Conservation (phyloP, 2,888 invertebrate species). For the Sclerodermus sp. region DNA sequence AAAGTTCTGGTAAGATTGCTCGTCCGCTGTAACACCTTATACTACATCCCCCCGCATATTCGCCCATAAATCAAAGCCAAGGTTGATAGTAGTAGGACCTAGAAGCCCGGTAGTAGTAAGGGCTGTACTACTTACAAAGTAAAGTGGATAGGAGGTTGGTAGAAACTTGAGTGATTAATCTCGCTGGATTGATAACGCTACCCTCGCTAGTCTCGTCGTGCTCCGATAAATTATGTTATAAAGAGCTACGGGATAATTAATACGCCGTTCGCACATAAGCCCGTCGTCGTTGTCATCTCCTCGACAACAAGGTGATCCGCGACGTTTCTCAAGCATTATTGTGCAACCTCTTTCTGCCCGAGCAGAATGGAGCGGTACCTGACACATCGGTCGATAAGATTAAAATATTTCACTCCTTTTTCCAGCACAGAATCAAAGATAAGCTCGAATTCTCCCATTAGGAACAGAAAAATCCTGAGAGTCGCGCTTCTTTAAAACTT, state of each 20-base stretch:
- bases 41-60: constrained; percentile 12
- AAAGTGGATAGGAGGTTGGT: constrained; percentile 42
- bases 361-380: neutral
- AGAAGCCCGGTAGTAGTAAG: constrained; percentile 34
- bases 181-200: constrained; percentile 51
- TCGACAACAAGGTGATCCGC: constrained; percentile 25
- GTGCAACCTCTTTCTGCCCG: constrained; percentile 7
- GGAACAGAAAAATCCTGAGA: too few species aligned
- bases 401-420: constrained; percentile 4
- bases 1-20: constrained; percentile 21
- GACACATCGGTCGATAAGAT: constrained; percentile 1
- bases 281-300: constrained; percentile 10
- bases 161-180: constrained; percentile 55
- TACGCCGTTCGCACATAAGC: constrained; percentile 33
- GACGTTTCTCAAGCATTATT: constrained; percentile 2
- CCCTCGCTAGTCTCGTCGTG: constrained; percentile 28
- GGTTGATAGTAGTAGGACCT: constrained; percentile 35
- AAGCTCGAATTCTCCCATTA: too few species aligned
- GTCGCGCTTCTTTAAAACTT: too few species aligned
- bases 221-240: constrained; percentile 52
- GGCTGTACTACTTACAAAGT: constrained; percentile 42
- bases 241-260: constrained; percentile 47
- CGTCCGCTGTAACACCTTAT: constrained; percentile 23
- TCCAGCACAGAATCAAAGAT: neutral
- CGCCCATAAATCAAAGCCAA: constrained; percentile 48